phyloP scores from a whole-genome alignment of 1,140 invertebrate genomes.

The Reticulitermes speratus region DNA sequence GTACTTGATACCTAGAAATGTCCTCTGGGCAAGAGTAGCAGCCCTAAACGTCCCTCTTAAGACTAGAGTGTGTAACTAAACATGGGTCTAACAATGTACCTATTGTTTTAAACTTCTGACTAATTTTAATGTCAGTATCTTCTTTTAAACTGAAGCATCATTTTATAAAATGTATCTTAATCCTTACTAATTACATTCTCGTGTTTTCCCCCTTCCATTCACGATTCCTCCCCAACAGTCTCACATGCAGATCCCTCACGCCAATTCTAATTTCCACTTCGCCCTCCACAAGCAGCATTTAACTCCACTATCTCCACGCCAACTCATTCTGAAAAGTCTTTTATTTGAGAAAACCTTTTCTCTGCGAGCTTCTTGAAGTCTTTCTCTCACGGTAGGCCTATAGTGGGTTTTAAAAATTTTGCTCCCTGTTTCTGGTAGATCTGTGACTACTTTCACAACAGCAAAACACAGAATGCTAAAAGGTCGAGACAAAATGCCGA shows the following conservation, averaged over 20 bases:
- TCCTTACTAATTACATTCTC: background rate
- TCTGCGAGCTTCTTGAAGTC: background rate
- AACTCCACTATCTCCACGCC: background rate
- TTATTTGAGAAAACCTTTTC: slow-evolving; percentile 1
- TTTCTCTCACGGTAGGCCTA: background rate
- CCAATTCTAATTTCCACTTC: background rate
- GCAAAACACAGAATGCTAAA: too few species aligned
- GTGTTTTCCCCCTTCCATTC: background rate
- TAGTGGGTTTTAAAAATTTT: background rate
- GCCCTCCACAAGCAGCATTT: background rate
- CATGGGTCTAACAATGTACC: background rate
- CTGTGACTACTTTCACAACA: too few species aligned
- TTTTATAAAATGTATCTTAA: background rate
- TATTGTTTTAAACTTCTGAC: background rate
- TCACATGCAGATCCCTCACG: background rate
- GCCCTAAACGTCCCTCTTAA: background rate
- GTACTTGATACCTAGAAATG: too few species aligned
- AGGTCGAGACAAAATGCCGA: too few species aligned
- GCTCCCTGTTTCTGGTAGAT: background rate
- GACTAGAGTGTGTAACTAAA: background rate
- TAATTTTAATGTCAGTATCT: background rate
- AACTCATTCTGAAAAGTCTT: background rate
- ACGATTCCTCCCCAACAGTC: background rate
- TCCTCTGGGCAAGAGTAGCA: too few species aligned
- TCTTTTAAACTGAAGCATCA: background rate